Evolutionary conservation across 2,888 invertebrate species (phyloP).

Genomic region (Sphecodes monilicornis): DNA sequence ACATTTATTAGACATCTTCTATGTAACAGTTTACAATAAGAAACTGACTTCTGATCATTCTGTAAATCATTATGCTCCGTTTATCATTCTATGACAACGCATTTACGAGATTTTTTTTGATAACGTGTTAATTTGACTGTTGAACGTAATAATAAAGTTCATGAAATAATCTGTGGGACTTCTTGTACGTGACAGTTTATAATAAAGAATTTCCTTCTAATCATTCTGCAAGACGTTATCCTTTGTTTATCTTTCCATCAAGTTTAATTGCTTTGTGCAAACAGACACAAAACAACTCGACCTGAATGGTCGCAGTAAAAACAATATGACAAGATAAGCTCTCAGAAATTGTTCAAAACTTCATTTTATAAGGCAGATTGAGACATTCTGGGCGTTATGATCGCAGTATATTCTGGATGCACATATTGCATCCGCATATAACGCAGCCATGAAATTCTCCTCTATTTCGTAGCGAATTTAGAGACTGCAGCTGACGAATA

Average conservation of each 20-base stretch:
- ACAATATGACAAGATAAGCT: constrained; percentile 12
- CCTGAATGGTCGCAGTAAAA: constrained; percentile 7
- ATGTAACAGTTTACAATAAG: background rate
- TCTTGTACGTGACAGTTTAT: no score
- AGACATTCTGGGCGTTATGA: constrained; percentile 55
- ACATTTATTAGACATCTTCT: background rate
- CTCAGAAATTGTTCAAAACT: constrained; percentile 56
- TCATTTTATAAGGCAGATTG: constrained; percentile 64
- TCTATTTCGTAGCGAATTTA: constrained; percentile 46
- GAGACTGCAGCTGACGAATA: constrained; percentile 60
- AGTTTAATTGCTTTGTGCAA: background rate
- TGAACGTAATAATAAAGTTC: no score
- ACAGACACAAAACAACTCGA: background rate
- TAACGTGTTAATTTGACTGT: no score
- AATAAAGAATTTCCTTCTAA: background rate
- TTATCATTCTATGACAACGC: no score
- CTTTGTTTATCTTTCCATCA: background rate
- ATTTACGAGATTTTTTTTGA: no score
- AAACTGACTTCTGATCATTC: background rate
- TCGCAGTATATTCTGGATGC: constrained; percentile 62
- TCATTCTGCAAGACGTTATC: background rate
- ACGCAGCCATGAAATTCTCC: constrained; percentile 63
- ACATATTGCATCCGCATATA: constrained; percentile 66
- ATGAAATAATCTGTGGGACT: no score
- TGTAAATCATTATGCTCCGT: no score